A percentile compares a stretch with the other conserved stretches of the same genome.
Evolutionary conservation across 2,113 vertebrate species (phyloP).

Genomic region (Zootoca vivipara): DNA sequence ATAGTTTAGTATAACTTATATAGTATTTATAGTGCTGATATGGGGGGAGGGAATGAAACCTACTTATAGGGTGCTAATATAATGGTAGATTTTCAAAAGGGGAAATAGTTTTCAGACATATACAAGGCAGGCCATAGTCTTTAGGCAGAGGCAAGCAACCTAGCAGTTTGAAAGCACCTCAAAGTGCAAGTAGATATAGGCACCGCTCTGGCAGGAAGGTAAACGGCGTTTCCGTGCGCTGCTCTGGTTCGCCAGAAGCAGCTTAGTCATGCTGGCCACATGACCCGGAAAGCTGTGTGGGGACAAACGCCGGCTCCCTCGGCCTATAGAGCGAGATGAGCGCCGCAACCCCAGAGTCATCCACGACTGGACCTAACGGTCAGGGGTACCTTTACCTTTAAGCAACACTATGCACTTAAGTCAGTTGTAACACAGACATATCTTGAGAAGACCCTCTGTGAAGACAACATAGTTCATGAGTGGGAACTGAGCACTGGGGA

Average conservation of each 20-base stretch:
- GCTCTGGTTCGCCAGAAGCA: no score
- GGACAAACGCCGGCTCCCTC: no score
- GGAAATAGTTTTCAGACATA: conserved; percentile 74
- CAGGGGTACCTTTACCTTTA: no score
- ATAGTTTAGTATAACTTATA: conserved; percentile 82
- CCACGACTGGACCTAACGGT: no score
- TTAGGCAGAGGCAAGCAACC: neutral
- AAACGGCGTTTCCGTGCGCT: no score
- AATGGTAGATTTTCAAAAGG: conserved; percentile 71
- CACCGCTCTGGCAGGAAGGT: no score
- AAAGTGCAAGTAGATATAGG: no score
- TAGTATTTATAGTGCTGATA: conserved; percentile 79
- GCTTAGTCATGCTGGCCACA: no score
- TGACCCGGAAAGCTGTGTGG: no score
- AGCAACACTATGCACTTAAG: neutral
- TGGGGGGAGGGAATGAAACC: conserved; percentile 52
- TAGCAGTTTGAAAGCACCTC: no score
- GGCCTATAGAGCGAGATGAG: no score
- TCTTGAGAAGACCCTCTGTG: neutral
- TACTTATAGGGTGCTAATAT: conserved; percentile 69
- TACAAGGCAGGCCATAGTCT: conserved; percentile 49
- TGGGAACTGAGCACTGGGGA: neutral
- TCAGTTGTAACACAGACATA: neutral
- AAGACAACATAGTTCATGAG: neutral
- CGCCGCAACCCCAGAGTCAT: no score